These are phyloP conservation scores for Balaenoptera acutorostrata DNA, from an alignment of 2,113 vertebrate species.

Conservation along the genomic window DNA sequence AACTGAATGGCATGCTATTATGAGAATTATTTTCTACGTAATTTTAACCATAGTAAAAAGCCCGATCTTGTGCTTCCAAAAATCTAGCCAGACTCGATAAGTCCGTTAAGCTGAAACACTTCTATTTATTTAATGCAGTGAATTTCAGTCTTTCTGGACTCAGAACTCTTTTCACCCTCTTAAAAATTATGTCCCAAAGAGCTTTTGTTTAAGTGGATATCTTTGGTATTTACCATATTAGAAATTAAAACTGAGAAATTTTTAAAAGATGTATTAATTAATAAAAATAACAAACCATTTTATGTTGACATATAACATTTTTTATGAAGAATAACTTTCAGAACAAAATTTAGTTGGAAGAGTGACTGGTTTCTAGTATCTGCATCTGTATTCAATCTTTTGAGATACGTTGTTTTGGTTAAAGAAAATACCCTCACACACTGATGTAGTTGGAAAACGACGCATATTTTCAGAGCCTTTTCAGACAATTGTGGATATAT, in stretches of 20 bases:
- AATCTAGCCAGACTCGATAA: neutral
- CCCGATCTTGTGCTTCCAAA: neutral
- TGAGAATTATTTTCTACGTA: neutral
- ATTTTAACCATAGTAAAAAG: neutral
- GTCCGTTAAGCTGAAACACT: neutral
- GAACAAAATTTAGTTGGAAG: neutral
- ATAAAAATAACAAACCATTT: neutral
- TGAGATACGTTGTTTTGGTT: neutral
- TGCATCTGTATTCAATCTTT: neutral
- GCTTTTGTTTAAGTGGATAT: neutral
- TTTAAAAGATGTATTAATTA: neutral
- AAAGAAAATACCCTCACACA: neutral
- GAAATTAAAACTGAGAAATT: neutral
- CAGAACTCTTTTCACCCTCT: neutral
- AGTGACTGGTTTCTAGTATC: neutral
- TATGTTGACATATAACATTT: neutral
- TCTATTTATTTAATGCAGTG: neutral
- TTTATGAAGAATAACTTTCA: neutral
- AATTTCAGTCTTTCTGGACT: neutral
- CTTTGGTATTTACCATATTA: neutral
- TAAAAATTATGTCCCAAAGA: neutral
- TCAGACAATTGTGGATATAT: neutral
- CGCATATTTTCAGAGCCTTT: neutral
- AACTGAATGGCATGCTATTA: neutral
- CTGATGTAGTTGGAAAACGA: neutral